Evolutionary conservation across 2,113 vertebrate genomes (phyloP), one percentile per base, ranked within the genome.

Genomic region (Micronycteris hirsuta): DNA sequence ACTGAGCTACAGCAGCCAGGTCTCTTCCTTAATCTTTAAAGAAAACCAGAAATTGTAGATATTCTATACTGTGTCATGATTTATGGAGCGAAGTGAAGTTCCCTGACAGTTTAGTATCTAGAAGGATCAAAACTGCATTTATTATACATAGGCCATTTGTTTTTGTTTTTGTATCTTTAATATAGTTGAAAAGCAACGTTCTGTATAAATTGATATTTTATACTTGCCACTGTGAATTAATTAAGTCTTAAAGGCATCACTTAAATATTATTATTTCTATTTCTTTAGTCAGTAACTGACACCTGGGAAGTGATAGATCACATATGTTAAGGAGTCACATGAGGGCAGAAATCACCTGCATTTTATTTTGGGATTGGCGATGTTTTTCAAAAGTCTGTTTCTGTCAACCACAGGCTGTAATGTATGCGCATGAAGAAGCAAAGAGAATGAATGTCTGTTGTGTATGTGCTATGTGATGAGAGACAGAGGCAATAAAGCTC

Each of bases 81-180:
- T 94, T 96, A 81, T 87, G 47, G 49, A 92, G 49, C 0, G 0
- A 80, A 80, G 68, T 95, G 65, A 89, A 86, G 93, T 96, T 93
- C 20, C 16, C 12, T 93, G 36, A 43, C 28, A 89, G 31, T 45
- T 91, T 86, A 85, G 70, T 77, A 89, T 93, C 83, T 80, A 65
- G 43, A 77, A 81, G 22, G 52, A 52, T 91, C 78, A 93, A 52
- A 93, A 68, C 33, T 71, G 41, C 45, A 86, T 74, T 86, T 97
- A 87, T 94, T 88, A 94, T 85, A 61, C n/a, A 89, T 45, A 88
- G 54, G 5, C 45, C 74, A 61, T 91, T 94, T 96, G 31, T 93
- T 96, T 93, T 91, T 78, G 82, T 93, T 97, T 94, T 85, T 67
- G 20, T 83, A 81, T 70, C 33, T 87, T 93, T 93, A 87, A 89